Conservation (phyloP, 2,113 vertebrate genomes). For the Sander lucioperca region DNA sequence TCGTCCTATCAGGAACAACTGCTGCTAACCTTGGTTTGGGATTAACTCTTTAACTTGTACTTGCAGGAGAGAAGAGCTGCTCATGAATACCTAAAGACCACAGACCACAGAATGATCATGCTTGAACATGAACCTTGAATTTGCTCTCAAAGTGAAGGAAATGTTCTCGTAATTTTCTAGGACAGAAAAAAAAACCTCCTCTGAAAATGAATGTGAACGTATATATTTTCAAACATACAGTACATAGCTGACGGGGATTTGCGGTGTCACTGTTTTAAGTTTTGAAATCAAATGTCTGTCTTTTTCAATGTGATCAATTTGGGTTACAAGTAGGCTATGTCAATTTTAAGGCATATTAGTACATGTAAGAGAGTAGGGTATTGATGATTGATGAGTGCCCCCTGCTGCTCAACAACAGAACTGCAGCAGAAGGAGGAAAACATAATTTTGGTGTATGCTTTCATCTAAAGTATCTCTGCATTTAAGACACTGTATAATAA, state of each 20-base stretch:
- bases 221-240: neutral
- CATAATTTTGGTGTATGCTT: neutral
- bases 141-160: slow-evolving; percentile 2
- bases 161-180: neutral
- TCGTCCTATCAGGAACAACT: slow-evolving; percentile 24
- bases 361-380: neutral
- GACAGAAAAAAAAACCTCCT: neutral
- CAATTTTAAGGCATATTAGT: neutral
- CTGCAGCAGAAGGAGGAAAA: slow-evolving; percentile 18
- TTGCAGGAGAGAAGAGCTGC: slow-evolving; percentile 4
- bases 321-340: neutral
- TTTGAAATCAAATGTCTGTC: neutral
- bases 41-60: slow-evolving; percentile 20
- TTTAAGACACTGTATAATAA: neutral
- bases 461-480: neutral
- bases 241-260: neutral
- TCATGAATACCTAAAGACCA: slow-evolving; percentile 41
- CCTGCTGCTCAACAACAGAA: slow-evolving; percentile 48
- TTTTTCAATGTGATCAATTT: neutral
- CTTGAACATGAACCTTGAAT: slow-evolving; percentile 14
- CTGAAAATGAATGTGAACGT: neutral
- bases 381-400: slow-evolving; percentile 60
- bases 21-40: slow-evolving; percentile 43
- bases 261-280: neutral
- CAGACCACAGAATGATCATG: neutral